These are phyloP conservation scores for Bombyx mandarina DNA, from an alignment of 1,140 invertebrate species.

Conservation along the genomic window DNA sequence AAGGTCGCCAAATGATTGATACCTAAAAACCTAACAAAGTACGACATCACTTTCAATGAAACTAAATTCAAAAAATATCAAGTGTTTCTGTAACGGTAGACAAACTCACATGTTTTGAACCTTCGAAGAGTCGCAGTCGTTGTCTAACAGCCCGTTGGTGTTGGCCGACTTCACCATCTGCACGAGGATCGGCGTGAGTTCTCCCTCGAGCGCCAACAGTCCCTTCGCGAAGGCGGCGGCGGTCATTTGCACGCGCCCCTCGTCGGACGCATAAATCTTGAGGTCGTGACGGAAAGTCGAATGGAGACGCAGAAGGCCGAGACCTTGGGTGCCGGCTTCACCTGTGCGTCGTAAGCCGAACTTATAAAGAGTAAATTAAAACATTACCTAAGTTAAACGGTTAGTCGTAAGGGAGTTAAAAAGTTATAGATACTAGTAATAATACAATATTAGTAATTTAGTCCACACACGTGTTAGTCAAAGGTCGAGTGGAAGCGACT, in stretches of 20 bases:
- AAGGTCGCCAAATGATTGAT: too few relatives aligned
- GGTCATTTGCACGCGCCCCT: constrained; percentile 99
- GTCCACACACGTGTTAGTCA: too few relatives aligned
- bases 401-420: too few relatives aligned
- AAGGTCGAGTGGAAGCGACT: too few relatives aligned
- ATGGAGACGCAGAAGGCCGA: constrained; percentile 93
- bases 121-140: constrained; percentile 97
- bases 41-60: too few relatives aligned
- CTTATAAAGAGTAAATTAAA: too few relatives aligned
- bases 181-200: constrained; percentile 94
- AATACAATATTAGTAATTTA: too few relatives aligned
- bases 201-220: constrained; percentile 95
- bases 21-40: too few relatives aligned
- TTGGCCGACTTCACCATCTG: constrained; percentile 99
- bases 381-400: too few relatives aligned
- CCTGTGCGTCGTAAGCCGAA: constrained; percentile 66
- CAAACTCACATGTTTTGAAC: constrained; percentile 93
- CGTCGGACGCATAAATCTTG: constrained; percentile 99
- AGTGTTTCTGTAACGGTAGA: neutral
- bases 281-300: constrained; percentile 99
- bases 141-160: constrained; percentile 97
- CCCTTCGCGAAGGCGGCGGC: constrained; percentile 99
- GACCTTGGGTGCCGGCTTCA: constrained; percentile 91
- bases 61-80: too few relatives aligned
- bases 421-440: too few relatives aligned